These are phyloP conservation scores for Merodon equestris DNA, from an alignment of 2,888 invertebrate genomes.

Conservation along the genomic window DNA sequence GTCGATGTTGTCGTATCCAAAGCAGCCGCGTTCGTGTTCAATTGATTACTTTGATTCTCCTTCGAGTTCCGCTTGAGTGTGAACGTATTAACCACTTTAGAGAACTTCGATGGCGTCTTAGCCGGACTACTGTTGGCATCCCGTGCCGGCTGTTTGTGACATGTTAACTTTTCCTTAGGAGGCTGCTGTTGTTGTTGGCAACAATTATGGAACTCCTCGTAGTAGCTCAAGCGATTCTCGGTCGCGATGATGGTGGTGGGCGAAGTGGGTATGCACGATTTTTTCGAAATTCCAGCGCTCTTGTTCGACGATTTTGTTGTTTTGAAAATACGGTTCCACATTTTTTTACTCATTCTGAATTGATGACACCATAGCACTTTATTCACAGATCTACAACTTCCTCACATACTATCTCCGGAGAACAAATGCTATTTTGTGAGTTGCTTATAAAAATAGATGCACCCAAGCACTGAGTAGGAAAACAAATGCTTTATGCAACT, in stretches of 20 bases:
- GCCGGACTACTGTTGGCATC: constrained; percentile 25
- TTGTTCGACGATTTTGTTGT: constrained; percentile 74
- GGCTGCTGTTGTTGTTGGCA: constrained; percentile 46
- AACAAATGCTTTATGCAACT: constrained; percentile 37
- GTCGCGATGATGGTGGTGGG: constrained; percentile 25
- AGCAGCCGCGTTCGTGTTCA: constrained; percentile 44
- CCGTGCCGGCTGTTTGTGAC: constrained; percentile 12
- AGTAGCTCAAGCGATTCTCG: constrained; percentile 61
- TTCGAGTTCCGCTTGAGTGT: constrained; percentile 73
- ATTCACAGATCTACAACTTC: constrained; percentile 36
- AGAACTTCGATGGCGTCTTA: constrained; percentile 70
- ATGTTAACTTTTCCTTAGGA: constrained; percentile 50
- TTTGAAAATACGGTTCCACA: constrained; percentile 79
- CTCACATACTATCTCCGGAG: constrained; percentile 41
- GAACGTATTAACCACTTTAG: constrained; percentile 75
- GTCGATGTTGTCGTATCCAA: constrained; percentile 45
- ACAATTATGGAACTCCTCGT: constrained; percentile 61
- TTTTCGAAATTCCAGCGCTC: constrained; percentile 73
- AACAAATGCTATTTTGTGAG: no score
- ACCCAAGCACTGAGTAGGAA: constrained; percentile 11
- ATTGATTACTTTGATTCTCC: constrained; percentile 57
- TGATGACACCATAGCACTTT: not conserved
- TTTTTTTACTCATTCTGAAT: constrained; percentile 76
- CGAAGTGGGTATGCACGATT: constrained; percentile 31
- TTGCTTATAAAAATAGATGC: constrained; percentile 60